These are phyloP conservation scores for Neomonachus schauinslandi DNA, from an alignment of 2,113 vertebrate species.

Conservation along the genomic window DNA sequence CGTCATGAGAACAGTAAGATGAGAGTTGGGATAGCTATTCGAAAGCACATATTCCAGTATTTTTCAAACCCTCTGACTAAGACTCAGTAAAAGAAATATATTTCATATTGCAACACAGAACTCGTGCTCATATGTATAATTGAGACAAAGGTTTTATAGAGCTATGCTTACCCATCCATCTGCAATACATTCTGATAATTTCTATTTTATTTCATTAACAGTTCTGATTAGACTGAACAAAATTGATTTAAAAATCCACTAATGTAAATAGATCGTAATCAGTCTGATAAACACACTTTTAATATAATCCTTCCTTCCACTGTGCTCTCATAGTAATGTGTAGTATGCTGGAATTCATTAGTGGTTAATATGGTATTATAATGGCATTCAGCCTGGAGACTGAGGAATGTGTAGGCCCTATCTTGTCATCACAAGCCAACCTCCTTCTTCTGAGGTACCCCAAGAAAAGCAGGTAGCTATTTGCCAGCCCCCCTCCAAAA, in stretches of 20 bases:
- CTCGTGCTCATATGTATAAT: neutral
- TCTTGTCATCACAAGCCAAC: neutral
- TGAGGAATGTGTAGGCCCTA: neutral
- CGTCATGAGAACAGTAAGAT: neutral
- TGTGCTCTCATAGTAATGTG: neutral
- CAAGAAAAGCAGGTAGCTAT: neutral
- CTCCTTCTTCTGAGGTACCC: neutral
- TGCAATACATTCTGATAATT: neutral
- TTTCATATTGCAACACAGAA: neutral
- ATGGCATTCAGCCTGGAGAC: neutral
- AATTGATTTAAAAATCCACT: neutral
- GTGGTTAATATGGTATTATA: neutral
- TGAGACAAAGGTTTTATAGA: neutral
- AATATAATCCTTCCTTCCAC: neutral
- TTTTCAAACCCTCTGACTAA: neutral
- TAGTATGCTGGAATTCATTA: neutral
- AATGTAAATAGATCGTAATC: neutral
- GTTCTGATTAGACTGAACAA: neutral
- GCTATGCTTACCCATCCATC: neutral
- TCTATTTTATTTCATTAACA: neutral
- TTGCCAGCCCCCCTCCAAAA: neutral
- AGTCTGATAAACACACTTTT: neutral
- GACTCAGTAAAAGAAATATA: neutral
- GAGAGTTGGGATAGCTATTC: neutral
- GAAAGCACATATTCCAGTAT: neutral